A percentile compares a stretch with the other conserved stretches of the same genome.
phyloP scores from a whole-genome alignment of 2,797 vertebrate genomes.

The Notoglanidium macrostoma region DNA sequence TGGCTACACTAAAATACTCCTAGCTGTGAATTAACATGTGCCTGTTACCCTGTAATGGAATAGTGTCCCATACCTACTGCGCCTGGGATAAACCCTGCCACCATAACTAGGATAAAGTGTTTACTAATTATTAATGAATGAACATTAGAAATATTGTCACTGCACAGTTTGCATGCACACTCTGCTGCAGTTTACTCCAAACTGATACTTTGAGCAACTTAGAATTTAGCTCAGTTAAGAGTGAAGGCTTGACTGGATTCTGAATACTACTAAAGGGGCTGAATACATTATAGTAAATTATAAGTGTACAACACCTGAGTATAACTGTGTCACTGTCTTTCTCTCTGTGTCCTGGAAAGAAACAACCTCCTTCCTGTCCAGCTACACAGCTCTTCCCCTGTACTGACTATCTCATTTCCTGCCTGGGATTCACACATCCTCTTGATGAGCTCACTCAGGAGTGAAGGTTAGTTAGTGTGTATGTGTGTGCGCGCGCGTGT shows the following conservation, averaged over 20 bases:
- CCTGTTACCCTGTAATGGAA: background rate
- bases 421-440: slow-evolving; percentile 42
- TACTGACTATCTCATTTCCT: slow-evolving; percentile 56
- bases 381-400: slow-evolving; percentile 49
- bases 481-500: background rate
- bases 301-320: slow-evolving; percentile 9
- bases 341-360: slow-evolving; percentile 50
- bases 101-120: background rate
- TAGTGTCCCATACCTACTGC: background rate
- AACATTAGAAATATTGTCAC: background rate
- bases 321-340: background rate
- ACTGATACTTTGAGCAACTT: background rate
- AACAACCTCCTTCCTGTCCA: slow-evolving; percentile 49
- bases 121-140: background rate
- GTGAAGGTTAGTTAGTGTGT: slow-evolving; percentile 1
- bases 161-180: background rate
- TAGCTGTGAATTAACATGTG: background rate
- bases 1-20: background rate
- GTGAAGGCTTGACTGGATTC: background rate
- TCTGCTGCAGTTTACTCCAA: background rate
- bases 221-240: background rate
- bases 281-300: background rate
- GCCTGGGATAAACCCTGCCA: background rate
- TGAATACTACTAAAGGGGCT: background rate
- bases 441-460: slow-evolving; percentile 20